Evolutionary conservation across 1,140 invertebrate species (phyloP), one percentile per base, ranked within the genome.

Genomic region (Druon quercuslanigerum): DNA sequence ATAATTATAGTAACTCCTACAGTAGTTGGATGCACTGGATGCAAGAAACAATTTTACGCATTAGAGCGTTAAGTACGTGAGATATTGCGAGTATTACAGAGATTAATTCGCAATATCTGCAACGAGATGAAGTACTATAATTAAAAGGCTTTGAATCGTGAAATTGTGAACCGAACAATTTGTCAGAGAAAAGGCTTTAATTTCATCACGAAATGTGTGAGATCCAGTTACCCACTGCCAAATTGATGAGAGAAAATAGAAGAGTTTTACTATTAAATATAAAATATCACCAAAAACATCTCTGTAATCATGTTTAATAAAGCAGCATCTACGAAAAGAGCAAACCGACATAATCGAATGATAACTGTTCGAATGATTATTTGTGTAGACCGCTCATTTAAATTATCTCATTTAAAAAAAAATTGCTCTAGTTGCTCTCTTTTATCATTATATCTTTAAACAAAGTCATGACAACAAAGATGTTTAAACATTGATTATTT

Each of bases 31-130:
- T 60, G 25, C 12, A 40, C 57, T 66, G 6, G 25, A 33, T 66
- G 33, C 16, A 40, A 66, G 25, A n/a, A 33, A 33, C 60, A 16
- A 66, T 66, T 66, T 66, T 66, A 66, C 33, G 60, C 60, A 66
- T 66, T 66, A 66, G 60, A 66, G 60, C 60, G 60, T 57, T 33
- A 57, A 19, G 54, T 56, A 56, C 54, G 54, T 60, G 57, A 33
- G 20, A 60, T 60, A 60, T 60, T 33, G 57, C 57, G 57, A 60
- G 20, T 20, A 66, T 66, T 66, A 40, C 25, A 46, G 33, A 40
- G 60, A 66, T 40, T 66, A 66, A 66, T 66, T 66, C 40, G 20
- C 25, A 33, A 66, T 66, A 66, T 66, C 60, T 40, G 7, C 7
- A 7, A 3, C 7, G 33, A 9, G 33, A 14, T 16, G 4, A 33